These are phyloP conservation scores for Nycteola revayana DNA, from an alignment of 2,888 invertebrate genomes.

Conservation along the genomic window DNA sequence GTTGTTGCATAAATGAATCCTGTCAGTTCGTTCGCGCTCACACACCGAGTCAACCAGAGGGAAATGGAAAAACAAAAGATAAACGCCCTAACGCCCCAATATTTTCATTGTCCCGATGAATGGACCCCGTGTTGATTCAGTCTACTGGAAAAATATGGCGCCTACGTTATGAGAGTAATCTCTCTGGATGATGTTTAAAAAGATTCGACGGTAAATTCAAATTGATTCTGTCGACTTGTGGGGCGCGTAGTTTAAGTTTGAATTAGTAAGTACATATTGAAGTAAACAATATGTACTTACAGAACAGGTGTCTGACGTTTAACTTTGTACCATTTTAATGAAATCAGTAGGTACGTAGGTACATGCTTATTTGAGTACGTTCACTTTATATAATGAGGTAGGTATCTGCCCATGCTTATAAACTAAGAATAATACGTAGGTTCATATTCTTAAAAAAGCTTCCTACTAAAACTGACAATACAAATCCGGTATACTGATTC, in stretches of 20 bases:
- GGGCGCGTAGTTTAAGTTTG: no score
- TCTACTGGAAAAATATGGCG: slow-evolving; percentile 64
- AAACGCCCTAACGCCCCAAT: slow-evolving; percentile 68
- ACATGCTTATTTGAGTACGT: no score
- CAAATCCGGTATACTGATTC: no score
- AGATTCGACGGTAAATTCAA: slow-evolving; percentile 27
- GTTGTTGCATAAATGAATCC: slow-evolving; percentile 66
- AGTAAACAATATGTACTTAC: no score
- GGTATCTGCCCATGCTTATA: no score
- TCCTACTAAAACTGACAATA: no score
- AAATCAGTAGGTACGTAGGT: not conserved
- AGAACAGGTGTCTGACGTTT: slow-evolving; percentile 4
- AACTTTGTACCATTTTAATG: not conserved
- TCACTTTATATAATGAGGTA: no score
- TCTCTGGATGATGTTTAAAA: slow-evolving; percentile 45
- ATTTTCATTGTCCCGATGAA: slow-evolving; percentile 73
- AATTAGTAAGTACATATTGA: no score
- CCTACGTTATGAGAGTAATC: slow-evolving; percentile 34
- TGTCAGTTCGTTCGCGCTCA: slow-evolving; percentile 55
- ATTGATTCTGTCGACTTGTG: slow-evolving; percentile 17
- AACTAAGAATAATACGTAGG: no score
- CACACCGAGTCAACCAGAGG: slow-evolving; percentile 48
- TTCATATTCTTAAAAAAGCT: no score
- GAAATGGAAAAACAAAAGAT: slow-evolving; percentile 61
- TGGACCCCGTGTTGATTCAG: slow-evolving; percentile 64